A percentile compares a stretch with the other conserved stretches of the same genome.
phyloP scores from a whole-genome alignment of 2,888 invertebrate genomes.

The Lydus trimaculatus region DNA sequence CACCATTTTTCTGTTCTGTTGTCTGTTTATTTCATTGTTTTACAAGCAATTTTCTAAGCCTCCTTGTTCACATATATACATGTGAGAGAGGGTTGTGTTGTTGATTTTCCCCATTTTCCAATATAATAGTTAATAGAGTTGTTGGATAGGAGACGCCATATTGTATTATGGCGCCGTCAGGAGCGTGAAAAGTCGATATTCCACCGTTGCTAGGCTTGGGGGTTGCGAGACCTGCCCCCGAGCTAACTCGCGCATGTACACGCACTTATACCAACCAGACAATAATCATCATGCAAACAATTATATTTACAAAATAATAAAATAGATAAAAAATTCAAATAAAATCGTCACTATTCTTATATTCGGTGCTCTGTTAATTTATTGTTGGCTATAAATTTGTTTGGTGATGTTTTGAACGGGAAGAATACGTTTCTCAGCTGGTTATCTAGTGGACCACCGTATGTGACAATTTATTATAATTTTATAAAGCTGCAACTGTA shows the following conservation, averaged over 20 bases:
- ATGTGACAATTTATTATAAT: slow-evolving; percentile 51
- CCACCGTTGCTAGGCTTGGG: slow-evolving; percentile 49
- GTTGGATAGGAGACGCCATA: slow-evolving; percentile 41
- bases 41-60: background rate
- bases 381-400: slow-evolving; percentile 44
- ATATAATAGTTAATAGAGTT: slow-evolving; percentile 19
- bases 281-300: background rate
- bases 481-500: slow-evolving; percentile 44
- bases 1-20: background rate
- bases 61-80: too few relatives aligned
- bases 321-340: slow-evolving; percentile 39
- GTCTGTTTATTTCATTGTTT: background rate
- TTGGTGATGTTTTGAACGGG: slow-evolving; percentile 44
- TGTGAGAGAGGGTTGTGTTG: background rate
- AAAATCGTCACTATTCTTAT: slow-evolving; percentile 48
- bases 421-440: slow-evolving; percentile 43
- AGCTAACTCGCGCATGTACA: slow-evolving; percentile 49
- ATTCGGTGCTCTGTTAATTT: slow-evolving; percentile 37
- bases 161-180: slow-evolving; percentile 44
- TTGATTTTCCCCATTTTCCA: background rate
- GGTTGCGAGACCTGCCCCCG: slow-evolving; percentile 47
- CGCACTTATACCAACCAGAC: slow-evolving; percentile 30
- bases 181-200: slow-evolving; percentile 53
- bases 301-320: background rate
- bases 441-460: slow-evolving; percentile 47